These are phyloP conservation scores for Odontomachus brunneus DNA, from an alignment of 1,140 invertebrate species.

Conservation along the genomic window DNA sequence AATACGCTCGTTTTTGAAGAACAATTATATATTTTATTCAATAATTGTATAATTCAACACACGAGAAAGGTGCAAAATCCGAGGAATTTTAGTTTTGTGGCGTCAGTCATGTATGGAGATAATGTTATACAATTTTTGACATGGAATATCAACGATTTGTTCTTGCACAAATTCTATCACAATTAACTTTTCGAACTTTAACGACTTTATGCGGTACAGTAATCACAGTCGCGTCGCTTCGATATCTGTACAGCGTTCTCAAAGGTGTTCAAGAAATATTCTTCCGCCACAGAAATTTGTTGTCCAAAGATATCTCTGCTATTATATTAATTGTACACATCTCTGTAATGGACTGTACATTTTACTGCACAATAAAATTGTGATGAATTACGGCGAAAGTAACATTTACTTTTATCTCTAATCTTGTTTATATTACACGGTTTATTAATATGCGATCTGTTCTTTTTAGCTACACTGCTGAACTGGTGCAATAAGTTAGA, in stretches of 20 bases:
- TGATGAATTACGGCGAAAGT: conserved; percentile 54
- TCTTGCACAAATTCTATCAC: conserved; percentile 10
- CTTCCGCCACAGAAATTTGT: conserved; percentile 58
- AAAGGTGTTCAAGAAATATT: conserved; percentile 57
- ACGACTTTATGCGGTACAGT: conserved; percentile 26
- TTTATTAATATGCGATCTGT: too few species aligned
- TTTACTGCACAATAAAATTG: conserved; percentile 75
- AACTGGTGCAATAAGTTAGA: too few species aligned
- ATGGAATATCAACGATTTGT: conserved; percentile 3
- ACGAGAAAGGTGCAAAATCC: conserved; percentile 9
- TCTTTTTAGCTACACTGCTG: too few species aligned
- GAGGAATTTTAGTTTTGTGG: conserved; percentile 44
- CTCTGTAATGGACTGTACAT: conserved; percentile 70
- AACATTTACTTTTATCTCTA: not conserved
- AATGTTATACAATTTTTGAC: conserved; percentile 33
- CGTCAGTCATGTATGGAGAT: not conserved
- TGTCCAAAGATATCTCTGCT: conserved; percentile 67
- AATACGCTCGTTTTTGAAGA: conserved; percentile 12
- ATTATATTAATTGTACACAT: conserved; percentile 67
- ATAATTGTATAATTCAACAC: conserved; percentile 44
- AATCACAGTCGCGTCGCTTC: not conserved
- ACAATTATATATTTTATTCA: conserved; percentile 42
- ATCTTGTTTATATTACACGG: too few species aligned
- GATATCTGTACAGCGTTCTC: conserved; percentile 44
- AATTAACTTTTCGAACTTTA: conserved; percentile 29